These are phyloP conservation scores for Poeciliopsis presidionis DNA, from an alignment of 2,797 vertebrate genomes.

Conservation along the genomic window DNA sequence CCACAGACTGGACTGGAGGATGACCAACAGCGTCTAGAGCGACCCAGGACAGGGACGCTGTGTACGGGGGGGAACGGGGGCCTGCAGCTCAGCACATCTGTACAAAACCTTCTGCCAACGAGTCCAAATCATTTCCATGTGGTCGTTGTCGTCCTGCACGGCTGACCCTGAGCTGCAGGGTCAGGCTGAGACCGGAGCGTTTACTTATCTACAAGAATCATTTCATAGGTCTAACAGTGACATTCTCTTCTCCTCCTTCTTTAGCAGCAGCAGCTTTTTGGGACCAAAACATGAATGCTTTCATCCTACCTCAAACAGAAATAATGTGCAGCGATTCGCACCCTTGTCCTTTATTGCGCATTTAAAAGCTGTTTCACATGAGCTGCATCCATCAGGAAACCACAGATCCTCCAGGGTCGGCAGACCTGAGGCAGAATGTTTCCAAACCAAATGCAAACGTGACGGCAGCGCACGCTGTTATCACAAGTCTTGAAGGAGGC, in stretches of 20 bases:
- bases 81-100: not conserved
- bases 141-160: not conserved
- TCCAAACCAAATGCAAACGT: not conserved
- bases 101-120: not conserved
- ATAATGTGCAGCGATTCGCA: not conserved
- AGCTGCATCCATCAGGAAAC: not conserved
- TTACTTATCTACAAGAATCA: not conserved
- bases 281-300: not conserved
- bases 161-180: not conserved
- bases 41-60: not conserved
- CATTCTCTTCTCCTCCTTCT: not conserved
- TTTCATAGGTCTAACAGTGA: not conserved
- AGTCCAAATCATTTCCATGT: not conserved
- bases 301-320: not conserved
- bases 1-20: not conserved
- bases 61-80: not conserved
- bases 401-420: not conserved
- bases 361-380: slow-evolving; percentile 1
- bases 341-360: slow-evolving; percentile 3
- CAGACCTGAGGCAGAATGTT: not conserved
- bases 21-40: not conserved
- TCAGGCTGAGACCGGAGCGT: not conserved
- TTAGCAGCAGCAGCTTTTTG: not conserved
- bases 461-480: not conserved
- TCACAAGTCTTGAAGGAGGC: not conserved